Percentiles rank a stretch among this genome's conserved stretches.
phyloP scores from a whole-genome alignment of 2,888 invertebrate species.

The Dolichopus griseipennis region DNA sequence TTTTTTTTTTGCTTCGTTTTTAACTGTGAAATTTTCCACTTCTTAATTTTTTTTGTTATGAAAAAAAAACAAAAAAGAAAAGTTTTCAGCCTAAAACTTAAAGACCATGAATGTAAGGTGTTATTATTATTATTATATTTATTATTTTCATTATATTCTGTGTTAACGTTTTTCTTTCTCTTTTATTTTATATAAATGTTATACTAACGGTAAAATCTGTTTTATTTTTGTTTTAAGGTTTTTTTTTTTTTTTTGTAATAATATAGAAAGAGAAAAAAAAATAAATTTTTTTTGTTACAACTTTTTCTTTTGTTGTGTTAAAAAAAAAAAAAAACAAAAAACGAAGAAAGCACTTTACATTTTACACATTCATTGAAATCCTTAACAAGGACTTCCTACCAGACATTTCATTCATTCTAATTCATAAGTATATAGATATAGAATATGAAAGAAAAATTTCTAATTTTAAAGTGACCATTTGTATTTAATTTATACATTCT shows the following conservation, averaged over 20 bases:
- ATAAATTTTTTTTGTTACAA: background rate
- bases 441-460: too few relatives aligned
- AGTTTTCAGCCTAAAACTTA: background rate
- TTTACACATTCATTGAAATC: conserved; percentile 6
- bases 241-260: background rate
- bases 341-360: background rate
- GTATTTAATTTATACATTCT: too few relatives aligned
- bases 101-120: conserved; percentile 1
- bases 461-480: too few relatives aligned
- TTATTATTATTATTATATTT: background rate
- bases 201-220: background rate
- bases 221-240: background rate
- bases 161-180: background rate
- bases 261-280: too few relatives aligned
- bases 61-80: background rate
- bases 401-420: background rate
- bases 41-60: background rate
- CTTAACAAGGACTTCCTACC: conserved; percentile 3
- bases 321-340: background rate
- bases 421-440: background rate
- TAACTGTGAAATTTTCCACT: conserved; percentile 6
- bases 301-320: background rate
- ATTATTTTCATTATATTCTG: background rate
- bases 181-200: background rate
- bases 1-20: background rate